Percentiles rank a stretch among this genome's conserved stretches.
Conservation (phyloP, 2,797 vertebrate genomes). For the Agapornis canus region DNA sequence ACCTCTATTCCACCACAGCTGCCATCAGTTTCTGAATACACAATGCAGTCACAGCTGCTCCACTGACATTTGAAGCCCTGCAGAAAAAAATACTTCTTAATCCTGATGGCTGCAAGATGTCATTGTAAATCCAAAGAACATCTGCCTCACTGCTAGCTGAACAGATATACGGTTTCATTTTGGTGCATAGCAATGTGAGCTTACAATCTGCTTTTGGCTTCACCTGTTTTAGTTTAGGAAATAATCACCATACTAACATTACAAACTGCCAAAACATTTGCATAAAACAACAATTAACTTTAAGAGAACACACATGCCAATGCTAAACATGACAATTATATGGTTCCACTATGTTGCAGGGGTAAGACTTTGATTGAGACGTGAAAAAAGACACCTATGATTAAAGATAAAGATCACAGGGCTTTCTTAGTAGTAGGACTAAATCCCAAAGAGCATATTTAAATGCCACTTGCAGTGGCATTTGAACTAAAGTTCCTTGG, state of each 20-base stretch:
- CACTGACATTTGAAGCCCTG: not conserved
- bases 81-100: constrained; percentile 1
- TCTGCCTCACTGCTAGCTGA: not conserved
- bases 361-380: not conserved
- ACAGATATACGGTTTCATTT: not conserved
- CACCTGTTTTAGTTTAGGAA: constrained; percentile 29
- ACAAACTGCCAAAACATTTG: constrained; percentile 6
- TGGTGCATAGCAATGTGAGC: not conserved
- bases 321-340: not conserved
- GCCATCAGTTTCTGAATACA: not conserved
- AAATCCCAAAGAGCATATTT: not conserved
- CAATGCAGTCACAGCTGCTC: not conserved
- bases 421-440: not conserved
- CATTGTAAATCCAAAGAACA: constrained; percentile 27
- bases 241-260: not conserved
- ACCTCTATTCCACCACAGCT: not conserved
- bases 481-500: not conserved
- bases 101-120: not conserved
- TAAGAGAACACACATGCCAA: not conserved
- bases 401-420: not conserved
- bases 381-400: not conserved
- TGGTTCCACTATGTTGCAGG: not conserved
- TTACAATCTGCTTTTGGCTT: constrained; percentile 21
- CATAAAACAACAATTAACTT: constrained; percentile 5
- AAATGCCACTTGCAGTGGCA: not conserved